phyloP scores from a whole-genome alignment of 2,888 invertebrate species.

The Timema cristinae region DNA sequence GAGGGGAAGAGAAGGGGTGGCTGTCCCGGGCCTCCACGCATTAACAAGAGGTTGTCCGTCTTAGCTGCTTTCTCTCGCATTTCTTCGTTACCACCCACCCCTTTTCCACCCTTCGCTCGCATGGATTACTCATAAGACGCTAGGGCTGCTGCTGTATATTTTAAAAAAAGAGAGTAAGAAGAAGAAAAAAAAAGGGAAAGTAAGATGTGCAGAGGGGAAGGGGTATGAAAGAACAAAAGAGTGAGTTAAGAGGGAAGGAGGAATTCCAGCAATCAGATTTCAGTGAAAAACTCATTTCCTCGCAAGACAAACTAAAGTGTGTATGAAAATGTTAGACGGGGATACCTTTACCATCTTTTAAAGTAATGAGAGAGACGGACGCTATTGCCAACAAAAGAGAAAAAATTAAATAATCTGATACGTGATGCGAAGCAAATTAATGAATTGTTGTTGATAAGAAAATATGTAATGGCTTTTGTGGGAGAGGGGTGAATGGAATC shows the following conservation, averaged over 20 bases:
- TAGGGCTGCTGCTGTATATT: constrained; percentile 15
- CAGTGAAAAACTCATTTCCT: constrained; percentile 23
- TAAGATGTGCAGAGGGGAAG: constrained; percentile 16
- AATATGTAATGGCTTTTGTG: too few species aligned
- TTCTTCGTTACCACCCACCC: constrained; percentile 11
- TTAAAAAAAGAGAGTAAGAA: constrained; percentile 18
- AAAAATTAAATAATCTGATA: too few species aligned
- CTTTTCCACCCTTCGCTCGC: neutral
- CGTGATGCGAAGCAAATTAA: too few species aligned
- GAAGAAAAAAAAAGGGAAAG: constrained; percentile 12
- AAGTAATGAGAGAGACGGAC: too few species aligned
- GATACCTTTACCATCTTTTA: too few species aligned
- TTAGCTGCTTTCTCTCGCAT: constrained; percentile 17
- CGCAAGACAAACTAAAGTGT: neutral
- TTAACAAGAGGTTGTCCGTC: constrained; percentile 31
- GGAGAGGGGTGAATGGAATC: too few species aligned
- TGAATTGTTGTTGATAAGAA: too few species aligned
- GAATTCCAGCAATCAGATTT: constrained; percentile 22
- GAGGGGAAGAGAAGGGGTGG: too few species aligned
- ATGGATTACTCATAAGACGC: constrained; percentile 24
- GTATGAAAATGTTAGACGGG: too few species aligned
- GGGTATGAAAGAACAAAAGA: constrained; percentile 16
- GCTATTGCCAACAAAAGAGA: too few species aligned
- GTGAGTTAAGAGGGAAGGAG: neutral
- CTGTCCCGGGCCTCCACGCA: constrained; percentile 22